Percentiles rank a stretch among this genome's conserved stretches.
Conservation (phyloP, 2,797 vertebrate species). For the Sebastes cheni region DNA sequence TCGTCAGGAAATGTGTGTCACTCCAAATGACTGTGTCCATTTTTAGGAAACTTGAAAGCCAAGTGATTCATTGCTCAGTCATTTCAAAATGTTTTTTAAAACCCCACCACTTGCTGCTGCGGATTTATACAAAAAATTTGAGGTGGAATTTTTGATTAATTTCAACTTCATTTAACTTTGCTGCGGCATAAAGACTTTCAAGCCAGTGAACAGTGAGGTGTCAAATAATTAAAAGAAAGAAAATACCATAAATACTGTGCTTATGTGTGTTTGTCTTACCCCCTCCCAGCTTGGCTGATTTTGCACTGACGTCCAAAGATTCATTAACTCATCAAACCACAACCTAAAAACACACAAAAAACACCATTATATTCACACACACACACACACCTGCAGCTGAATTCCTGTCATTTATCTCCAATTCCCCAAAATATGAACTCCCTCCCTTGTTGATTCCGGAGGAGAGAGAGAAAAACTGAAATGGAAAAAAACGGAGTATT, state of each 20-base stretch:
- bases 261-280: slow-evolving; percentile 80
- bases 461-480: slow-evolving; percentile 41
- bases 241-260: not conserved
- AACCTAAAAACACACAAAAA: slow-evolving; percentile 81
- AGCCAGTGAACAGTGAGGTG: not conserved
- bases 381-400: slow-evolving; percentile 49
- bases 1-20: slow-evolving; percentile 35
- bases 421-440: slow-evolving; percentile 55
- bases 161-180: not conserved
- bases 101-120: not conserved
- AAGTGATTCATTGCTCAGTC: slow-evolving; percentile 16
- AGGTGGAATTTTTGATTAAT: slow-evolving; percentile 16
- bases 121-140: slow-evolving; percentile 17
- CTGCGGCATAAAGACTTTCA: not conserved
- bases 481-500: slow-evolving; percentile 63
- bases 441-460: slow-evolving; percentile 42
- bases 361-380: slow-evolving; percentile 9
- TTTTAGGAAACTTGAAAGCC: slow-evolving; percentile 16
- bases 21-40: slow-evolving; percentile 21
- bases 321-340: slow-evolving; percentile 97
- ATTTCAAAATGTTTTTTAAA: slow-evolving; percentile 1
- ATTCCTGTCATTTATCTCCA: slow-evolving; percentile 53
- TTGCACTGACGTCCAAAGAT: slow-evolving; percentile 95
- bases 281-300: slow-evolving; percentile 98
- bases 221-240: not conserved